Evolutionary conservation across 2,888 invertebrate genomes (phyloP).

Genomic region (Hirtodrosophila trivittata): DNA sequence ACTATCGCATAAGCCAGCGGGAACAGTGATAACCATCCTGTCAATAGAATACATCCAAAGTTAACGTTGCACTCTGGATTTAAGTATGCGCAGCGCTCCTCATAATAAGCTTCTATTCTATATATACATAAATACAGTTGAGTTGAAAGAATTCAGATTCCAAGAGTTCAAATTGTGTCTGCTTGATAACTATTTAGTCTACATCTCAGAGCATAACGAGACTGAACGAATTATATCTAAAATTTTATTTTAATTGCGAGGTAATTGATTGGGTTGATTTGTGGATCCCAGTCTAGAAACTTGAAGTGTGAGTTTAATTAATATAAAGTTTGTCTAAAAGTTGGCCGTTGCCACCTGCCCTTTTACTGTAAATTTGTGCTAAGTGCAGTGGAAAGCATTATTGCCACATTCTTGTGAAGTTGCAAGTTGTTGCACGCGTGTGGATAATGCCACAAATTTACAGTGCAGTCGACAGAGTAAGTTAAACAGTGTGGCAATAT

Average conservation of each 20-base stretch:
- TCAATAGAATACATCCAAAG: slow-evolving; percentile 9
- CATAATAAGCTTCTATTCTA: not conserved
- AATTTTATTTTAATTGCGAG: slow-evolving; percentile 6
- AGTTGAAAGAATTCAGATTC: too few relatives aligned
- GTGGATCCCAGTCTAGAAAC: slow-evolving; percentile 18
- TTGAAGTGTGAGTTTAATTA: slow-evolving; percentile 50
- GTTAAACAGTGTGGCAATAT: slow-evolving; percentile 44
- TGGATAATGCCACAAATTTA: slow-evolving; percentile 35
- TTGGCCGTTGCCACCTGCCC: slow-evolving; percentile 27
- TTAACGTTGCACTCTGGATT: slow-evolving; percentile 3
- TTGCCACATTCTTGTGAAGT: slow-evolving; percentile 34
- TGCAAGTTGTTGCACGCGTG: slow-evolving; percentile 40
- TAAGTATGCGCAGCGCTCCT: not conserved
- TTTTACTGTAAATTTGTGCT: not conserved
- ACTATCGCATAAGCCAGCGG: slow-evolving; percentile 23
- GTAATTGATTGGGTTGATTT: slow-evolving; percentile 42
- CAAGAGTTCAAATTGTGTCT: too few relatives aligned
- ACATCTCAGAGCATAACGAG: too few relatives aligned
- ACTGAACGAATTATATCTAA: too few relatives aligned
- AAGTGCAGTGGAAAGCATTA: not conserved
- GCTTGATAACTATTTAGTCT: too few relatives aligned
- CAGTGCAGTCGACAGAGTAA: slow-evolving; percentile 20
- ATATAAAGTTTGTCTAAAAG: slow-evolving; percentile 61
- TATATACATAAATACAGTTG: too few relatives aligned
- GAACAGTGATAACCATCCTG: slow-evolving; percentile 5